Evolutionary conservation across 2,797 vertebrate genomes (phyloP).

Genomic region (Coranthus polyacanthus): DNA sequence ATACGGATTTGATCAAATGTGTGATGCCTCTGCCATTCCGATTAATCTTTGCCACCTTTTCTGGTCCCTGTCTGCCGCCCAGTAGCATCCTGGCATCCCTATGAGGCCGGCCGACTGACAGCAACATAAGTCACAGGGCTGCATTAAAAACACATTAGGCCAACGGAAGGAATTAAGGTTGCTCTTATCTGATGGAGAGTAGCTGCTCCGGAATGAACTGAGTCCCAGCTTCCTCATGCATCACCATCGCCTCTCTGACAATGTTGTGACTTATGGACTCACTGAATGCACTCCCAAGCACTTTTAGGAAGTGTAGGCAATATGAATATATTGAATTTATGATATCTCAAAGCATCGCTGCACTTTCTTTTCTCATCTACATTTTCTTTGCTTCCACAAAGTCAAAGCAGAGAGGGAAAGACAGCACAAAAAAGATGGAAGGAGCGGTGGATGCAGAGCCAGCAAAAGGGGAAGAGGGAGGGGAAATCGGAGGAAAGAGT

Average conservation of each 20-base stretch:
- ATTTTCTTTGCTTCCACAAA: conserved; percentile 10
- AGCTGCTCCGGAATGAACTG: conserved; percentile 72
- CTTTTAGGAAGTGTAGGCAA: conserved; percentile 67
- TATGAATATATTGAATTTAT: conserved; percentile 81
- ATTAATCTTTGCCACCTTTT: conserved; percentile 82
- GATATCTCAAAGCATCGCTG: conserved; percentile 72
- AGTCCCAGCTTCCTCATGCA: conserved; percentile 72
- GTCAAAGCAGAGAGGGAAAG: conserved; percentile 1
- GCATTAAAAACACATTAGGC: conserved; percentile 89
- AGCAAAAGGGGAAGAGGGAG: conserved; percentile 19
- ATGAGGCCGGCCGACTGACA: conserved; percentile 77
- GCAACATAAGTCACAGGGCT: conserved; percentile 85
- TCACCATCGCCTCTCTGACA: conserved; percentile 81
- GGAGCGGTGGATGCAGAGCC: background rate
- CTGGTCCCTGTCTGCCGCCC: conserved; percentile 72
- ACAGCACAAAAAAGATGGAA: background rate
- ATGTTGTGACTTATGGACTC: conserved; percentile 83
- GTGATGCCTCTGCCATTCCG: conserved; percentile 55
- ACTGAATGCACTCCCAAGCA: conserved; percentile 79
- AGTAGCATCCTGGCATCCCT: conserved; percentile 74
- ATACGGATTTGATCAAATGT: conserved; percentile 80
- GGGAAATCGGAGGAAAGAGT: conserved; percentile 10
- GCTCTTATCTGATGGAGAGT: conserved; percentile 78
- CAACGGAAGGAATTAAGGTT: conserved; percentile 83
- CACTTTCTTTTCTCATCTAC: conserved; percentile 37